These are phyloP conservation scores for Synanthedon andrenaeformis DNA, from an alignment of 2,888 invertebrate genomes.

Conservation along the genomic window DNA sequence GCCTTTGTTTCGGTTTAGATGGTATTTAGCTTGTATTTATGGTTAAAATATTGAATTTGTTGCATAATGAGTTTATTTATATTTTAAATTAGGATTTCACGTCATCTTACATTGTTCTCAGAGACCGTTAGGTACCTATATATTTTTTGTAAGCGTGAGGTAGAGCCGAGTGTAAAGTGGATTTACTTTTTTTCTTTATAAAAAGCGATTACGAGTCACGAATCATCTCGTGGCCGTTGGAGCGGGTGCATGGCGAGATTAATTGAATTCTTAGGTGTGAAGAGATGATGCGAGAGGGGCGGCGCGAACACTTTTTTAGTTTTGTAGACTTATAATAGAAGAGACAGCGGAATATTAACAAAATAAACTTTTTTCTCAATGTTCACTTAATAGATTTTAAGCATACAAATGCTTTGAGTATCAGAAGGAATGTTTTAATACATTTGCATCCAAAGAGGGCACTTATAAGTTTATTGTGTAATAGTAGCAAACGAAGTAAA, in stretches of 20 bases:
- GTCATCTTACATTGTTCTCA: slow-evolving; percentile 42
- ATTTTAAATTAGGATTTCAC: slow-evolving; percentile 5
- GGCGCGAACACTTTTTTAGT: slow-evolving; percentile 29
- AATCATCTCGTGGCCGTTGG: slow-evolving; percentile 39
- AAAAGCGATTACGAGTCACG: slow-evolving; percentile 65
- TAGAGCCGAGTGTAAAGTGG: slow-evolving; percentile 20
- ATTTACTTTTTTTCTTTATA: slow-evolving; percentile 33
- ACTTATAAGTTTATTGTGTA: too few relatives aligned
- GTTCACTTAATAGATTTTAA: too few relatives aligned
- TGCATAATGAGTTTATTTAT: not conserved
- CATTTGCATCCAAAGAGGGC: too few relatives aligned
- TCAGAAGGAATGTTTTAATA: too few relatives aligned
- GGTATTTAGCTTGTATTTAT: slow-evolving; percentile 10
- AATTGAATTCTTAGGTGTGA: slow-evolving; percentile 68
- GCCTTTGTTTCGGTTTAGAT: slow-evolving; percentile 31
- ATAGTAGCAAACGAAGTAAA: too few relatives aligned
- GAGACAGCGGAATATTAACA: slow-evolving; percentile 9
- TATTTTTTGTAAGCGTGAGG: slow-evolving; percentile 31
- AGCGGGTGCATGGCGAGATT: slow-evolving; percentile 47
- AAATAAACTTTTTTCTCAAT: too few relatives aligned
- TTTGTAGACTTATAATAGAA: slow-evolving; percentile 13
- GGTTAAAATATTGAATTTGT: not conserved
- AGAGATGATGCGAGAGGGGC: slow-evolving; percentile 31
- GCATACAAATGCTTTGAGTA: too few relatives aligned
- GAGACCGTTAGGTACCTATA: slow-evolving; percentile 31